Evolutionary conservation across 1,140 invertebrate species (phyloP).

Genomic region (Procambarus clarkii): DNA sequence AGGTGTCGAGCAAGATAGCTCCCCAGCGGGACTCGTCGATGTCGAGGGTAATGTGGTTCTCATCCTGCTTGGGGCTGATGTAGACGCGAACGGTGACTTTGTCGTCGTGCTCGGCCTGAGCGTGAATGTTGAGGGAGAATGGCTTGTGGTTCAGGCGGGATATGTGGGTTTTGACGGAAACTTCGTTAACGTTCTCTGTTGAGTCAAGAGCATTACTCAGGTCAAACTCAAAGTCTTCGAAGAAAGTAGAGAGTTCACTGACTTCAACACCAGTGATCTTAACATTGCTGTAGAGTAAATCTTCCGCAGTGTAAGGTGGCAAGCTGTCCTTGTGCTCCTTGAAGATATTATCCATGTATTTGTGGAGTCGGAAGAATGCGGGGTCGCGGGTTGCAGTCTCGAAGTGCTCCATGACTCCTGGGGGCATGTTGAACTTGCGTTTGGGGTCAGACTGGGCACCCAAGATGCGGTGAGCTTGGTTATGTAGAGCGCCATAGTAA

Average conservation of each 20-base stretch:
- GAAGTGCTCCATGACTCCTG: constrained; percentile 67
- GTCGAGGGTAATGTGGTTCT: constrained; percentile 77
- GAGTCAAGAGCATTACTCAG: constrained; percentile 77
- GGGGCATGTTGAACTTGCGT: constrained; percentile 71
- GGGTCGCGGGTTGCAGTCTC: constrained; percentile 73
- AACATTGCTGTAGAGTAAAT: constrained; percentile 63
- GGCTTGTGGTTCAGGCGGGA: constrained; percentile 82
- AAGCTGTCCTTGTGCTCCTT: constrained; percentile 79
- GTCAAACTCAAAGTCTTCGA: constrained; percentile 78
- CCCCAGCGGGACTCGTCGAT: constrained; percentile 79
- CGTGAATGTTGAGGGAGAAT: constrained; percentile 79
- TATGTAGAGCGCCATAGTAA: constrained; percentile 73
- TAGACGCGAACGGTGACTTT: constrained; percentile 79
- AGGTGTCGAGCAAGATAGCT: constrained; percentile 82
- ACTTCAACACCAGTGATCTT: constrained; percentile 46
- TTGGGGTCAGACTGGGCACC: constrained; percentile 72
- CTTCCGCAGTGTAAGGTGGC: constrained; percentile 80
- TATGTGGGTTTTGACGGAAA: constrained; percentile 76
- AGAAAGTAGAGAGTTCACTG: constrained; percentile 78
- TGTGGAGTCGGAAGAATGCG: constrained; percentile 74
- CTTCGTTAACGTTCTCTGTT: constrained; percentile 72
- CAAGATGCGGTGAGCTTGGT: constrained; percentile 72
- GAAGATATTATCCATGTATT: constrained; percentile 74
- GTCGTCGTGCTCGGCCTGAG: constrained; percentile 77
- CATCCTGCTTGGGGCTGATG: constrained; percentile 79